A percentile compares a stretch with the other conserved stretches of the same genome.
These are phyloP conservation scores for Corythaeola cristata DNA, from an alignment of 2,113 vertebrate genomes.

Conservation along the genomic window DNA sequence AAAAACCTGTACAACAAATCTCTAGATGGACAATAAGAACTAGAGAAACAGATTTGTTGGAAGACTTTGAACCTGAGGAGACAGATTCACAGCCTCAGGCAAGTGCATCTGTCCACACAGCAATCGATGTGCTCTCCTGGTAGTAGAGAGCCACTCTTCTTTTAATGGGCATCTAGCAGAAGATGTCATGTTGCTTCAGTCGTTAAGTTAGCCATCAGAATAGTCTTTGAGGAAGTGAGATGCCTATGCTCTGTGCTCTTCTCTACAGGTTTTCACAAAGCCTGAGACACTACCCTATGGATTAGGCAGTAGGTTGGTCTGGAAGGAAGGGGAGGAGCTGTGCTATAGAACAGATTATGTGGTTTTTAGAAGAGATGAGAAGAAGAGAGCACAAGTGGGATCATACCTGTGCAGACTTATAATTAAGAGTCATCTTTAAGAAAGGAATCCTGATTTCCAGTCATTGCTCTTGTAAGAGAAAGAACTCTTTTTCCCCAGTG, in stretches of 20 bases:
- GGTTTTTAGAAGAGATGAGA: neutral
- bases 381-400: neutral
- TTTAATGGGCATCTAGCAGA: neutral
- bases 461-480: neutral
- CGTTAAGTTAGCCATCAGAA: neutral
- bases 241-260: neutral
- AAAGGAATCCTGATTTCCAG: slow-evolving; percentile 12
- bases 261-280: neutral
- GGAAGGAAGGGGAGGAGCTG: neutral
- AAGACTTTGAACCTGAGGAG: neutral
- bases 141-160: neutral
- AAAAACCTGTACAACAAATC: neutral
- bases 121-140: neutral
- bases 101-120: accelerated
- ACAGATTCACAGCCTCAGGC: neutral
- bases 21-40: neutral
- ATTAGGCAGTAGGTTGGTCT: neutral
- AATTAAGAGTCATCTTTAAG: neutral
- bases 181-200: neutral
- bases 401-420: neutral
- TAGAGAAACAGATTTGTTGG: neutral
- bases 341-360: neutral
- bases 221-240: neutral
- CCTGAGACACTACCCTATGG: neutral
- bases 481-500: neutral